Evolutionary conservation across 2,113 vertebrate genomes (phyloP).

Genomic region (Nibea albiflora): DNA sequence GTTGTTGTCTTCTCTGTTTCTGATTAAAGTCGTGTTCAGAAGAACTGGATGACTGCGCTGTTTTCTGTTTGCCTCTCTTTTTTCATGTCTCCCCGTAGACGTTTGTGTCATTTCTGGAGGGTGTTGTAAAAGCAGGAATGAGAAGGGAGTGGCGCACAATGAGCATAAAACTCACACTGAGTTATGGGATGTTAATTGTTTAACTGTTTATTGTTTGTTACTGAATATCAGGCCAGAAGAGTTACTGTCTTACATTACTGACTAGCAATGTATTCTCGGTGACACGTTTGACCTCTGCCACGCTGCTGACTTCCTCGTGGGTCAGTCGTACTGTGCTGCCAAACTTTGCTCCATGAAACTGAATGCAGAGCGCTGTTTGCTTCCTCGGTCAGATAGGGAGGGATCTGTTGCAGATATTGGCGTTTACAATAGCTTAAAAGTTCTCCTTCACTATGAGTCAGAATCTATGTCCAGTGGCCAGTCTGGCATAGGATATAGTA

Average conservation of each 20-base stretch:
- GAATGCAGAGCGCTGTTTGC: no score
- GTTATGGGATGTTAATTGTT: conserved; percentile 55
- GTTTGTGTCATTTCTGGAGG: conserved; percentile 62
- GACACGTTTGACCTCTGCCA: not conserved
- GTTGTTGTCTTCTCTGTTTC: conserved; percentile 66
- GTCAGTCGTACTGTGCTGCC: not conserved
- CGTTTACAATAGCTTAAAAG: no score
- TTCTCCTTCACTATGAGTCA: no score
- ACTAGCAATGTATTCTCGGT: not conserved
- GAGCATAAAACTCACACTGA: conserved; percentile 52
- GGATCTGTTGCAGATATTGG: no score
- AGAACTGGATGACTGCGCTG: conserved; percentile 55
- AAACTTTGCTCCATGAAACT: not conserved
- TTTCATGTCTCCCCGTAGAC: conserved; percentile 53
- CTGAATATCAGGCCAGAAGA: conserved; percentile 13
- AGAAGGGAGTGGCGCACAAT: conserved; percentile 45
- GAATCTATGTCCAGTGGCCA: no score
- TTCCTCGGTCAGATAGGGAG: no score
- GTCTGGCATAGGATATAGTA: no score
- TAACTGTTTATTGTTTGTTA: conserved; percentile 51
- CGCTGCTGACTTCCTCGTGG: not conserved
- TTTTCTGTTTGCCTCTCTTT: conserved; percentile 67
- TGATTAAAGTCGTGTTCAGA: conserved; percentile 66
- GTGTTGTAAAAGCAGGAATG: conserved; percentile 42
- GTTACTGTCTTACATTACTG: conserved; percentile 16